These are phyloP conservation scores for Charanyca ferruginea DNA, from an alignment of 2,888 invertebrate genomes.

Conservation along the genomic window DNA sequence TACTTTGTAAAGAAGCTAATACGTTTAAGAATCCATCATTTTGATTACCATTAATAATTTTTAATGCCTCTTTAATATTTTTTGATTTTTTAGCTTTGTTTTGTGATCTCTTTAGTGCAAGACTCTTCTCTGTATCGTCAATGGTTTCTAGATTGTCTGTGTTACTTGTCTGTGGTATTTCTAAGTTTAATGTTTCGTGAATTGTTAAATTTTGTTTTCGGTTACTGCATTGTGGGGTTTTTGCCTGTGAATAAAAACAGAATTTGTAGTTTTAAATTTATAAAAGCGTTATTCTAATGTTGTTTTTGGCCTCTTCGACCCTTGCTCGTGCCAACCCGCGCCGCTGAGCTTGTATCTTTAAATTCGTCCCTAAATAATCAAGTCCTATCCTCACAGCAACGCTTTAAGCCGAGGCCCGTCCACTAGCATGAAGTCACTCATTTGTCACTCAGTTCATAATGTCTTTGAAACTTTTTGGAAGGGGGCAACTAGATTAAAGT, in stretches of 20 bases:
- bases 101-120: not conserved
- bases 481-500: no score
- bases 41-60: conserved; percentile 61
- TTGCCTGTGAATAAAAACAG: conserved; percentile 37
- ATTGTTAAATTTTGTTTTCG: conserved; percentile 20
- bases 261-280: no score
- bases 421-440: no score
- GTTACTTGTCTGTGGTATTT: conserved; percentile 5
- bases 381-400: no score
- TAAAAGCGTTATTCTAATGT: no score
- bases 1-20: conserved; percentile 25
- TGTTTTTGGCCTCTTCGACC: no score
- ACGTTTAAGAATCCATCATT: conserved; percentile 29
- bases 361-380: no score
- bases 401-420: no score
- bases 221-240: not conserved
- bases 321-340: no score
- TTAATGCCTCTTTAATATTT: conserved; percentile 58
- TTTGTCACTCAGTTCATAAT: no score
- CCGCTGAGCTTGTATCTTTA: no score
- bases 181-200: conserved; percentile 30
- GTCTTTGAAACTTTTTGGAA: no score
- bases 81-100: conserved; percentile 23
- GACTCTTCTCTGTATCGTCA: not conserved
- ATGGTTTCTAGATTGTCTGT: not conserved